phyloP scores from a whole-genome alignment of 30 jellyfish, hydroid and myxozoan species.

The Clytia hemisphaerica region DNA sequence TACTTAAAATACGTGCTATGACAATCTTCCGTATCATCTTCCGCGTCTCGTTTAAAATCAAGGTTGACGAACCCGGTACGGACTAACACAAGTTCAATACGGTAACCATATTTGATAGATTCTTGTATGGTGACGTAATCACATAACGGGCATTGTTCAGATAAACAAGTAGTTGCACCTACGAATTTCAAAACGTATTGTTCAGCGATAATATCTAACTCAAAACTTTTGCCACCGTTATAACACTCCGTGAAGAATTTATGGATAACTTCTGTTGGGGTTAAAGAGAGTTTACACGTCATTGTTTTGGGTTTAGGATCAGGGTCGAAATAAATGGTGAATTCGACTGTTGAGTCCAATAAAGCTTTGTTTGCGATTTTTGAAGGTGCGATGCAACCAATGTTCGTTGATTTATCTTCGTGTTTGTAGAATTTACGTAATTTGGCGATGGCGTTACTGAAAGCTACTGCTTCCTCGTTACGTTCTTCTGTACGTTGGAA shows the following conservation, averaged over 20 bases:
- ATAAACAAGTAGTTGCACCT: constrained; percentile 66
- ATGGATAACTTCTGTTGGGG: constrained; percentile 48
- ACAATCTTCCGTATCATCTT: constrained; percentile 66
- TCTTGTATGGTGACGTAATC: constrained; percentile 65
- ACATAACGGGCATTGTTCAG: constrained; percentile 56
- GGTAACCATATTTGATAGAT: constrained; percentile 43
- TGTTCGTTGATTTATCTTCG: constrained; percentile 46
- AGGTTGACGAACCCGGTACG: constrained; percentile 28
- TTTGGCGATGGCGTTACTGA: constrained; percentile 53
- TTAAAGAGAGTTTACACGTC: constrained; percentile 31
- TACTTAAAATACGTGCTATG: constrained; percentile 67
- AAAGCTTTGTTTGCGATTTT: constrained; percentile 11
- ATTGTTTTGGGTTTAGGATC: constrained; percentile 12
- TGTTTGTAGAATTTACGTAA: constrained; percentile 32
- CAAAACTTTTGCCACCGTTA: constrained; percentile 29
- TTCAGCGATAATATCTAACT: constrained; percentile 60
- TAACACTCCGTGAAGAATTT: constrained; percentile 33
- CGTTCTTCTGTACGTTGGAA: constrained; percentile 83
- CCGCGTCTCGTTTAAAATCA: constrained; percentile 61
- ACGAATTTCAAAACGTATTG: constrained; percentile 57
- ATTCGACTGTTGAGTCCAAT: background rate
- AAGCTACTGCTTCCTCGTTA: constrained; percentile 81
- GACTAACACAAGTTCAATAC: constrained; percentile 28
- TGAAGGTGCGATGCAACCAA: constrained; percentile 61
- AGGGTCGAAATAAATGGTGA: constrained; percentile 36